phyloP scores from a whole-genome alignment of 2,797 vertebrate species.

The Sternotherus odoratus region DNA sequence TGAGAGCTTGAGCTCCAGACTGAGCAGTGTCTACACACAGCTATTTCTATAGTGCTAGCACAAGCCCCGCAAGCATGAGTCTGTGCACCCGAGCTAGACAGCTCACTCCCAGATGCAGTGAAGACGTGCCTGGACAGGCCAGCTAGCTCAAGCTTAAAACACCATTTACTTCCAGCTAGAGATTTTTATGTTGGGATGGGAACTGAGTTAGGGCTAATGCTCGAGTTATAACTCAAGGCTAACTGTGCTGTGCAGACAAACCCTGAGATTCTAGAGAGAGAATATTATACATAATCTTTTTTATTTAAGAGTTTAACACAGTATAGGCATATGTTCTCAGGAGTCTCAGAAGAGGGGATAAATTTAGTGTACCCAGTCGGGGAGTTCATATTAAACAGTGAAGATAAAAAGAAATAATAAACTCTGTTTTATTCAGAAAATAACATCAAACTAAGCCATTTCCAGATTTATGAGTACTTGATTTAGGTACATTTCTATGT shows the following conservation, averaged over 20 bases:
- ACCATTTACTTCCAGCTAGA: neutral
- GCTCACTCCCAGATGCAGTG: neutral
- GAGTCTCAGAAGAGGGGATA: neutral
- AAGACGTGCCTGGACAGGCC: neutral
- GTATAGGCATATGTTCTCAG: neutral
- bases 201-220: neutral
- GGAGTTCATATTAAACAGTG: neutral
- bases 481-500: neutral
- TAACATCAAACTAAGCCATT: neutral
- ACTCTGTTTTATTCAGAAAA: neutral
- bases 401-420: neutral
- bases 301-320: neutral
- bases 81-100: neutral
- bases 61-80: too few relatives aligned
- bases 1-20: too few relatives aligned
- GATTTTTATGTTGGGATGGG: neutral
- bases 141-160: neutral
- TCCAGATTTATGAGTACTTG: neutral
- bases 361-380: neutral
- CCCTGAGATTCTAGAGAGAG: neutral
- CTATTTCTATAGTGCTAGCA: too few relatives aligned
- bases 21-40: too few relatives aligned
- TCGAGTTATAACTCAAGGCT: neutral
- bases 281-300: neutral
- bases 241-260: neutral